These are phyloP conservation scores for Tangara arthus DNA, from an alignment of 2,797 vertebrate species.

Conservation along the genomic window DNA sequence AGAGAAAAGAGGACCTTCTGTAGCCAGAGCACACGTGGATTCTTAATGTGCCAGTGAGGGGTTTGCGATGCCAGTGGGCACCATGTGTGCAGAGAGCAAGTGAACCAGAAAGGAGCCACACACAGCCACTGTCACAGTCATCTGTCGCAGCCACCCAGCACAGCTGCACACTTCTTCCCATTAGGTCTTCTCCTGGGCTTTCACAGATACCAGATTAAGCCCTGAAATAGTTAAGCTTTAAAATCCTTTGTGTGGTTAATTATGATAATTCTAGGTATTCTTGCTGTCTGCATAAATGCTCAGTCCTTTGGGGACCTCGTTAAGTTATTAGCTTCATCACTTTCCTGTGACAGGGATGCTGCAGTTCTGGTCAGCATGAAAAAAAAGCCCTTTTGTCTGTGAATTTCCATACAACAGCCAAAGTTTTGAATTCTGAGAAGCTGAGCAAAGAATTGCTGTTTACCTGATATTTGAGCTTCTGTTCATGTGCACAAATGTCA, in stretches of 20 bases:
- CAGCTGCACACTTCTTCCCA: not conserved
- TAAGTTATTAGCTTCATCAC: not conserved
- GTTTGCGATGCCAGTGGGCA: not conserved
- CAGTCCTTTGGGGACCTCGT: not conserved
- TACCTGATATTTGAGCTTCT: not conserved
- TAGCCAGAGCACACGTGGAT: not conserved
- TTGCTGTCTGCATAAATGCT: not conserved
- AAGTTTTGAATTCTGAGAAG: not conserved
- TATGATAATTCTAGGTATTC: not conserved
- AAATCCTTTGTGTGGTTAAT: constrained; percentile 10
- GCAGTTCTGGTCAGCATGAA: not conserved
- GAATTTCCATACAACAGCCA: not conserved
- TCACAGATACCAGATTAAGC: not conserved
- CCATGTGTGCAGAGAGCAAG: not conserved
- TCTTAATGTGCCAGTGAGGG: not conserved
- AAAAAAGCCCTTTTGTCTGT: not conserved
- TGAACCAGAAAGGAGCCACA: not conserved
- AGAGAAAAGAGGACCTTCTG: not conserved
- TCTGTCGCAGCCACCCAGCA: not conserved
- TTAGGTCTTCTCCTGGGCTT: not conserved
- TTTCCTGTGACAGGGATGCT: not conserved
- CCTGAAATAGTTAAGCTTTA: not conserved
- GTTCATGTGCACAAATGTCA: not conserved
- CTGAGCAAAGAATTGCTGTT: not conserved
- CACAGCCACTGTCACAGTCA: not conserved